A percentile compares a stretch with the other conserved stretches of the same genome.
Evolutionary conservation across 2,797 vertebrate species (phyloP).

Genomic region (Stomatorhinus walkeri): DNA sequence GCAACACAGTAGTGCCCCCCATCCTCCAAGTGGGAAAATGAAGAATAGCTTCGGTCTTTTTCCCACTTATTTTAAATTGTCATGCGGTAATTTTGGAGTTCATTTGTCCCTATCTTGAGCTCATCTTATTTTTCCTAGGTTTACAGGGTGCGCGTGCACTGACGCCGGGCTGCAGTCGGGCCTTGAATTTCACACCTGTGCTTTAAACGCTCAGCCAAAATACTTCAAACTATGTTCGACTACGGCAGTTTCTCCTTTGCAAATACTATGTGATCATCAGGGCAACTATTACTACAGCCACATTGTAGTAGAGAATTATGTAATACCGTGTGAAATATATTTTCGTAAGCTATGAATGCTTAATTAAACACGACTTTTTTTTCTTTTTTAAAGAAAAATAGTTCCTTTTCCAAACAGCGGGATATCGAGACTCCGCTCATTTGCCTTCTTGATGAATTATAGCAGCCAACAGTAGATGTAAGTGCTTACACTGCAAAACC

Average conservation of each 20-base stretch:
- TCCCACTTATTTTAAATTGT: not conserved
- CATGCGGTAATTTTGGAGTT: not conserved
- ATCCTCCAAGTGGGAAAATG: not conserved
- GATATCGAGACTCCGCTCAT: not conserved
- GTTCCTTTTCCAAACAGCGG: not conserved
- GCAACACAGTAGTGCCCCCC: not conserved
- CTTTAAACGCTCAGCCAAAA: not conserved
- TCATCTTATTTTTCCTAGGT: not conserved
- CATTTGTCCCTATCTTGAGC: not conserved
- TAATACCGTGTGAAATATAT: not conserved
- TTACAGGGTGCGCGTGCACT: not conserved
- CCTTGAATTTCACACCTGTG: not conserved
- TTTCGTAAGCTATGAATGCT: not conserved
- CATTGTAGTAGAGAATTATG: not conserved
- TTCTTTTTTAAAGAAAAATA: not conserved
- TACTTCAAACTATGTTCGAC: not conserved
- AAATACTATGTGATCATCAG: not conserved
- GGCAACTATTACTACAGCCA: not conserved
- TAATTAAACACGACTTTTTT: not conserved
- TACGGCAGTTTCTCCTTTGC: not conserved
- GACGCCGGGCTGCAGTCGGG: not conserved
- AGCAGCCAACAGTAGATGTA: not conserved
- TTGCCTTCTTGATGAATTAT: constrained; percentile 2
- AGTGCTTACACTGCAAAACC: not conserved
- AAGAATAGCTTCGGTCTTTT: not conserved